Conservation (phyloP, 2,888 invertebrate species). For the Leptopilina myrica region DNA sequence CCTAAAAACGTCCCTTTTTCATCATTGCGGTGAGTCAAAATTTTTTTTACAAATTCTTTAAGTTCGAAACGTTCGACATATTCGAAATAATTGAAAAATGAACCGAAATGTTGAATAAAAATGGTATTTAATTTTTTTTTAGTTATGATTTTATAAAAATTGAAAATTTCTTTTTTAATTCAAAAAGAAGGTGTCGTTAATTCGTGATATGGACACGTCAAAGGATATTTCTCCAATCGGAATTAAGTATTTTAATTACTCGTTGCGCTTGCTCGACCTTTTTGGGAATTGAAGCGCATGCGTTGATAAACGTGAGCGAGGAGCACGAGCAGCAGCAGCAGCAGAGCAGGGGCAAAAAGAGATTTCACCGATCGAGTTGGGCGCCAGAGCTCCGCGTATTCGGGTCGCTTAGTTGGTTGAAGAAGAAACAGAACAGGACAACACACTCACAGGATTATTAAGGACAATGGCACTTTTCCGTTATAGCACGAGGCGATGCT, state of each 20-base stretch:
- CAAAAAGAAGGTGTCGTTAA: not conserved
- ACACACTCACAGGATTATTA: slow-evolving; percentile 56
- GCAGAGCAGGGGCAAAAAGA: slow-evolving; percentile 41
- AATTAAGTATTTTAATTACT: slow-evolving; percentile 4
- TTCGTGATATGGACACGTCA: slow-evolving; percentile 23
- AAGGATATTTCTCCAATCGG: slow-evolving; percentile 10
- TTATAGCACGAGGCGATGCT: slow-evolving; percentile 71
- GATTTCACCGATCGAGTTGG: slow-evolving; percentile 62
- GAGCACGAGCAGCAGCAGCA: slow-evolving; percentile 45
- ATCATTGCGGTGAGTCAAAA: no score
- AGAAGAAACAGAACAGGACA: slow-evolving; percentile 53
- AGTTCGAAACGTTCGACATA: no score
- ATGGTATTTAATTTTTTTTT: no score
- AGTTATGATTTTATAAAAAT: not conserved
- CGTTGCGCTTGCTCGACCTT: slow-evolving; percentile 22
- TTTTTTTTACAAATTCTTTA: no score
- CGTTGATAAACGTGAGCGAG: slow-evolving; percentile 38
- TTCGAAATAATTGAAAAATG: no score
- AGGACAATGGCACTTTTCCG: slow-evolving; percentile 74
- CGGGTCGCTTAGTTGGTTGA: slow-evolving; percentile 63
- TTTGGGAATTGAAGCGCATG: slow-evolving; percentile 11
- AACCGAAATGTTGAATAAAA: no score
- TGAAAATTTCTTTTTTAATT: not conserved
- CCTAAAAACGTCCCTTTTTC: no score
- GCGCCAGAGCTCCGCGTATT: slow-evolving; percentile 73